Evolutionary conservation across 2,113 vertebrate genomes (phyloP).

Genomic region (Coreoperca whiteheadi): DNA sequence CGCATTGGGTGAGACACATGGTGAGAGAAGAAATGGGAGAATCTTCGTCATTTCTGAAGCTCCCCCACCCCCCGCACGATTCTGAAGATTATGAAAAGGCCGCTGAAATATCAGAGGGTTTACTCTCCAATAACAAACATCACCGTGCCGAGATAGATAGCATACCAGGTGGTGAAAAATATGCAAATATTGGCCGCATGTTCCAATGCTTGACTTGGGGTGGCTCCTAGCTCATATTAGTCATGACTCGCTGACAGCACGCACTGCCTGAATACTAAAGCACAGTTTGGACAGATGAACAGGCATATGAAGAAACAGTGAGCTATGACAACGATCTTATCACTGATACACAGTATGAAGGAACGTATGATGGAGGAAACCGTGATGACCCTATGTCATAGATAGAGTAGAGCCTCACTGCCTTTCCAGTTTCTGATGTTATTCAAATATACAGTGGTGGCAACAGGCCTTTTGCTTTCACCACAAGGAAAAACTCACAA

Average conservation of each 20-base stretch:
- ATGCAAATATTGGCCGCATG: constrained; percentile 49
- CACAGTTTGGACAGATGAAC: constrained; percentile 35
- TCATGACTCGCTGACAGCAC: constrained; percentile 43
- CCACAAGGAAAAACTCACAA: neutral
- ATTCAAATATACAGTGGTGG: neutral
- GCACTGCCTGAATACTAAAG: constrained; percentile 42
- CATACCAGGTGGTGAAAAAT: constrained; percentile 49
- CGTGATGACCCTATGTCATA: neutral
- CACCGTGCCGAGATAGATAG: constrained; percentile 47
- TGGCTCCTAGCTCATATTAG: constrained; percentile 48
- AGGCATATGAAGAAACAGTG: constrained; percentile 21
- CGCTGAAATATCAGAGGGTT: constrained; percentile 76
- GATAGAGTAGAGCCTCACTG: neutral
- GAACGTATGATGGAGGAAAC: constrained; percentile 13
- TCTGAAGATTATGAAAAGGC: constrained; percentile 74
- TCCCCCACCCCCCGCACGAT: constrained; percentile 45
- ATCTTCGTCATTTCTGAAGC: constrained; percentile 49
- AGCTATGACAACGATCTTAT: constrained; percentile 19
- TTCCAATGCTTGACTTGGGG: constrained; percentile 42
- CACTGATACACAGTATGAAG: constrained; percentile 1
- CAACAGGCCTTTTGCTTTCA: neutral
- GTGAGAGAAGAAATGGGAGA: constrained; percentile 5
- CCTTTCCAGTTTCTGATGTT: neutral
- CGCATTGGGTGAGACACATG: neutral
- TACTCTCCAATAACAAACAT: constrained; percentile 74